Conservation (phyloP, 1,140 invertebrate genomes). For the Trichomalopsis sarcophagae region DNA sequence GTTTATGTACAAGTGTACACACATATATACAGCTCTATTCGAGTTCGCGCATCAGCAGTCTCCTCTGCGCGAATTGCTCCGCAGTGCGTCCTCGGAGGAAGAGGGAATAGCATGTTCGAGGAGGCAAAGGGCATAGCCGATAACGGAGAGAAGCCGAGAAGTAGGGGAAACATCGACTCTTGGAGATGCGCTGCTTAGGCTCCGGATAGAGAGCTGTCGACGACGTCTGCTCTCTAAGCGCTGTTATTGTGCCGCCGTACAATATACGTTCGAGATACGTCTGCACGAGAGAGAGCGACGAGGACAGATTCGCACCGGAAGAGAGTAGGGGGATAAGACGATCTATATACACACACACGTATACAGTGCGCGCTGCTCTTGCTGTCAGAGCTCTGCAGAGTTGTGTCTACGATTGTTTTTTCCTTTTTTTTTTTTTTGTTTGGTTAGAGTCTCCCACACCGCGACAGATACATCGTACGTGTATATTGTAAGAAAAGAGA, state of each 20-base stretch:
- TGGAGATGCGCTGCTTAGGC: background rate
- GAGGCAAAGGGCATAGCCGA: conserved; percentile 2
- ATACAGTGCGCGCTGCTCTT: background rate
- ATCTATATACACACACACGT: too few species aligned
- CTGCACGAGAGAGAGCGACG: background rate
- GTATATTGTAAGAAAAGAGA: background rate
- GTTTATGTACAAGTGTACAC: too few species aligned
- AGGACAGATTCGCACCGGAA: background rate
- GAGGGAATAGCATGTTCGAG: conserved; percentile 4
- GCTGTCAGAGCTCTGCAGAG: background rate
- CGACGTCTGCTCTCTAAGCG: background rate
- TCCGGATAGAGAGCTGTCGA: background rate
- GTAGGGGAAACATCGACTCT: background rate
- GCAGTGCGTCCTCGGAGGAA: background rate
- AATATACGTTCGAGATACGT: too few species aligned
- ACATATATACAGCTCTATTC: too few species aligned
- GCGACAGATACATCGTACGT: background rate
- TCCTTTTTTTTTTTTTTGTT: background rate
- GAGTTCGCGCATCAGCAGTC: too few species aligned
- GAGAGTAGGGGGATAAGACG: background rate
- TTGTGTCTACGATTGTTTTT: background rate
- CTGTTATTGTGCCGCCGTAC: background rate
- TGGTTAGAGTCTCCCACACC: background rate
- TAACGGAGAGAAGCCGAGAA: background rate
- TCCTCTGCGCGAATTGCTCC: background rate